Base-by-base conservation (phyloP, 2,888 invertebrate genomes). In the Nasonia oneida region DNA sequence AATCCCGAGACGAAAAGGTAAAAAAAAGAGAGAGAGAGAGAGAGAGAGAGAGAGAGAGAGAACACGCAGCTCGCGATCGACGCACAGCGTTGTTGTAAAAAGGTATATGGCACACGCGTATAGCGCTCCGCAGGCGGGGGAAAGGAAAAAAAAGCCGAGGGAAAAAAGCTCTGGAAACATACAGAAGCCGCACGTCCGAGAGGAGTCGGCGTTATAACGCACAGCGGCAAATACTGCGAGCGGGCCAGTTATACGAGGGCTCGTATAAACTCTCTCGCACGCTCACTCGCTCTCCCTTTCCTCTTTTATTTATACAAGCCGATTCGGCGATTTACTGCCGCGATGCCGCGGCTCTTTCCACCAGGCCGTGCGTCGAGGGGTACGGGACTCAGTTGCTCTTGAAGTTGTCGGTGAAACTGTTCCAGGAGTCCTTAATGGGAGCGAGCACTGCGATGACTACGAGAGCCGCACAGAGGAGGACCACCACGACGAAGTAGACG, bases 391-490 rank as follows among this genome's bases (percentile, higher is more conserved):
- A 83, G 74, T 86, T 82, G 37, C 74, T 84, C 50, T 73, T 84
- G 53, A 84, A 18, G 70, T n/a, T 83, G 15, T 79, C 73, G 57
- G 88, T 90, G 85, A 92, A 89, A 67, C 87, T 88, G 47, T 93
- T 93, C 94, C 96, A 96, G 1, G 95, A 94, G 42, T 95, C 95
- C 81, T 95, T 95, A 84, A 97, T 96, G 0, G 97, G 97, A 23
- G 97, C 97, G 85, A 97, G 93, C 0, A 96, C 96, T 29, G 96
- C 96, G 75, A 98, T 95, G 85, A 97, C 95, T 83, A 98, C 95
- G 90, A 98, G 95, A 10, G 95, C 96, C 15, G 96, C 94, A 0
- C 96, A 95, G 89, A 98, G 95, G 33, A 95, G 94, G 23, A 95
- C 91, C 83, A 97, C 94, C 75, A 97, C 95, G 0, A 97, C 94